Base-by-base conservation (phyloP, 2,888 invertebrate species). In the Eupithecia vulgata region DNA sequence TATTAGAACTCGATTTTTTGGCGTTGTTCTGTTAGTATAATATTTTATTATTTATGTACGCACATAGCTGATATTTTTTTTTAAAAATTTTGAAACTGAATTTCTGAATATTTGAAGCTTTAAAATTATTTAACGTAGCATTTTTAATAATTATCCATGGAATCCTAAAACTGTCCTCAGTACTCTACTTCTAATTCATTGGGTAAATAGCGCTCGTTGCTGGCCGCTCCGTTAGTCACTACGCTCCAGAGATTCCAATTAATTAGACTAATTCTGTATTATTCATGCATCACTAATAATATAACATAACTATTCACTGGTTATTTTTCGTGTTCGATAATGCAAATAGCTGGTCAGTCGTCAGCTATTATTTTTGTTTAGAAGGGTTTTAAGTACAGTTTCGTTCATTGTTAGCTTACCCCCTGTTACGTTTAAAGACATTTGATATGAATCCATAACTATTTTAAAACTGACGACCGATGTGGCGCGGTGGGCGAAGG, bases 201-300 rank as follows among this genome's bases (percentile, higher is more conserved):
- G 64, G 40, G 64, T 34, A 48, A 48, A 67, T 67, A 40, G 34
- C 30, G 48, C 15, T 68, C 40, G 61, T 59, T 48, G 70, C 21
- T 57, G 35, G 30, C 10, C 57, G 35, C 17, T 40, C n/a, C n/a
- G 68, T 67, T 67, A 64, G 68, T 42, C 61, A 59, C 40, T 35
- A 30, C 71, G 69, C 71, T 72, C 70, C 62, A 67, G 62, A 45
- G 72, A 48, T 68, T 65, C 67, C 71, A 77, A 77, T 75, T 73
- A 75, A 71, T 74, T 42, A 35, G 12, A 65, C 71, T 73, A 75
- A 77, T 75, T 67, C 70, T 62, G 68, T 25, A 70, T 70, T 65
- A 69, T 65, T 67, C 68, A 71, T 73, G 72, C 74, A 74, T 72
- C 61, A 68, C 52, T 65, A 13, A 75, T 74, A n/a, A n/a, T n/a